Evolutionary conservation across 2,797 vertebrate species (phyloP).

Genomic region (Danio tinwini): DNA sequence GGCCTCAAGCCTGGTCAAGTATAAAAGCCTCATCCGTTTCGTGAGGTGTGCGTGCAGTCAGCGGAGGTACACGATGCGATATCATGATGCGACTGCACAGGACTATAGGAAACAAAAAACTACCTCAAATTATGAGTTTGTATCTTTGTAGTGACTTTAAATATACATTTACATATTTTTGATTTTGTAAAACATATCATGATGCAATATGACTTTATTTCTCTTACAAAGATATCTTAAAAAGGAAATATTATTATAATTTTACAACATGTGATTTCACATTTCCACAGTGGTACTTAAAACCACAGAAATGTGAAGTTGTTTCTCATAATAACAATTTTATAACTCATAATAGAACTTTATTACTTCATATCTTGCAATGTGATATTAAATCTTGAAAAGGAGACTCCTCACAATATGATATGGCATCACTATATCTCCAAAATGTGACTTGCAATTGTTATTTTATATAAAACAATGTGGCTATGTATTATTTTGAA

Average conservation of each 20-base stretch:
- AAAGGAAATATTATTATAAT: too few relatives aligned
- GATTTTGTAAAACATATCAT: background rate
- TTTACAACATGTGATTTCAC: background rate
- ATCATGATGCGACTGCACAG: background rate
- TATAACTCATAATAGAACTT: background rate
- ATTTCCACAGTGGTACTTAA: background rate
- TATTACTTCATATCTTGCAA: background rate
- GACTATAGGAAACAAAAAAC: too few relatives aligned
- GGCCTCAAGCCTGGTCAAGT: too few relatives aligned
- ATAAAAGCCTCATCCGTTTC: too few relatives aligned
- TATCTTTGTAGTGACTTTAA: too few relatives aligned
- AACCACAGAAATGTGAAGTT: background rate
- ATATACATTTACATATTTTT: background rate
- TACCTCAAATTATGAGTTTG: background rate
- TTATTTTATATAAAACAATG: background rate
- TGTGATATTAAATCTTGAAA: background rate
- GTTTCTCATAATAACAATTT: background rate
- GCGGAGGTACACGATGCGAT: too few relatives aligned
- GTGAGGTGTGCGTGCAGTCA: too few relatives aligned
- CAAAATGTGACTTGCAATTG: too few relatives aligned
- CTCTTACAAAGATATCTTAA: too few relatives aligned
- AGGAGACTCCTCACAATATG: too few relatives aligned
- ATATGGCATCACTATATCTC: background rate
- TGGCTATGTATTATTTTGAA: background rate
- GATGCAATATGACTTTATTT: background rate